phyloP scores from a whole-genome alignment of 2,797 vertebrate genomes.

The Megaceryle alcyon region DNA sequence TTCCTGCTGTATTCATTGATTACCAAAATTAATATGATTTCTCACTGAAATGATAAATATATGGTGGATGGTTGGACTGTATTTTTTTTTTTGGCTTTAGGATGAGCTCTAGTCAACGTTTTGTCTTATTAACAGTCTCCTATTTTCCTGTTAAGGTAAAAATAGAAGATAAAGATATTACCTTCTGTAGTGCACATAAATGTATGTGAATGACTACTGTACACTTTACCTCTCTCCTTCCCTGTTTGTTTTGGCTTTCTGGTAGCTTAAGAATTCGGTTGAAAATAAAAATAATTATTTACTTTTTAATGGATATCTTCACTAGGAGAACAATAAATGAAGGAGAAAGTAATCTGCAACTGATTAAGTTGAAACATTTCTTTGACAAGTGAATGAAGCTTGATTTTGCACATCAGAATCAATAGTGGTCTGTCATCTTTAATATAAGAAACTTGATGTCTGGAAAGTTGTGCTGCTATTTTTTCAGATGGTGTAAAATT shows the following conservation, averaged over 20 bases:
- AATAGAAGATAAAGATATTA: not conserved
- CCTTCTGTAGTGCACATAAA: constrained; percentile 9
- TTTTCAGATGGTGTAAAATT: constrained; percentile 34
- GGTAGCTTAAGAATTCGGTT: constrained; percentile 27
- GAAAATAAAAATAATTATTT: constrained; percentile 9
- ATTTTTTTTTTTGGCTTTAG: constrained; percentile 29
- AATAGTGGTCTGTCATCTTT: constrained; percentile 12
- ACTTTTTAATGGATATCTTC: not conserved
- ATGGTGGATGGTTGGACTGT: not conserved
- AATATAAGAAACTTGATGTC: constrained; percentile 8
- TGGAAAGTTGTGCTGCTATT: constrained; percentile 18
- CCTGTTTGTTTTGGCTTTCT: constrained; percentile 37
- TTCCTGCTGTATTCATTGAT: constrained; percentile 39
- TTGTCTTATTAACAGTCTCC: not conserved
- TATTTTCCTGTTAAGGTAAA: not conserved
- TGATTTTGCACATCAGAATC: constrained; percentile 27
- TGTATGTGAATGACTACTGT: constrained; percentile 26
- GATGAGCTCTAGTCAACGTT: not conserved
- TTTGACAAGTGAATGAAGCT: constrained; percentile 41
- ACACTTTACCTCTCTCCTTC: not conserved
- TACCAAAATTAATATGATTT: not conserved
- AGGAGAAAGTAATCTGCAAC: constrained; percentile 44
- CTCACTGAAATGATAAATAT: constrained; percentile 15
- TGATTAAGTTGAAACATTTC: constrained; percentile 35
- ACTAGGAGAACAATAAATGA: not conserved